phyloP scores from a whole-genome alignment of 2,888 invertebrate species.

The Hetaerina titia region DNA sequence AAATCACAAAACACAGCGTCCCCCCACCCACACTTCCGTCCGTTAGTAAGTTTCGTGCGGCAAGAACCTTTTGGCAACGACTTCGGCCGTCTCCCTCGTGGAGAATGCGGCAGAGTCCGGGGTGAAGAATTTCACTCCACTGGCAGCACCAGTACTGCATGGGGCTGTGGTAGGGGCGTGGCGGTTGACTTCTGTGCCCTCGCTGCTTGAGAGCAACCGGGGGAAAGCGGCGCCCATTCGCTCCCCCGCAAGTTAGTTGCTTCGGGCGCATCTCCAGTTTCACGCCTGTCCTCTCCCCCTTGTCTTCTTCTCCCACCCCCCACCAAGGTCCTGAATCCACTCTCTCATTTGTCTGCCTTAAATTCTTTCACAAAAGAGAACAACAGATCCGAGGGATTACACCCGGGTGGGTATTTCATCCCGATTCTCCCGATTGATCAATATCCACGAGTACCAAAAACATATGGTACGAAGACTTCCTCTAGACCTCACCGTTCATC shows the following conservation, averaged over 20 bases:
- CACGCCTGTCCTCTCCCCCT: no score
- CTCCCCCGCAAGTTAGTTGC: no score
- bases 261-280: no score
- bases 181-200: neutral
- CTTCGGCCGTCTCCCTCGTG: neutral
- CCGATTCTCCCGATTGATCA: neutral
- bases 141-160: neutral
- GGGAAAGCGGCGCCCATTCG: no score
- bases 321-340: no score
- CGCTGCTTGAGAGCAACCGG: no score
- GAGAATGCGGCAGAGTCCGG: neutral
- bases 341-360: neutral
- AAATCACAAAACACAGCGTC: neutral
- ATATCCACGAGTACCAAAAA: neutral
- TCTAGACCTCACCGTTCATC: neutral
- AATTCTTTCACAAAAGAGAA: neutral
- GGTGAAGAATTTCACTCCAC: neutral
- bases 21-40: neutral
- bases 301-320: no score
- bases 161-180: neutral
- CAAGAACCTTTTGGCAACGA: neutral
- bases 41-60: neutral
- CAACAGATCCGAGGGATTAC: neutral
- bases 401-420: neutral
- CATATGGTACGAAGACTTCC: neutral